Base-by-base conservation (phyloP, 2,797 vertebrate genomes). In the Lithobates sylvaticus region DNA sequence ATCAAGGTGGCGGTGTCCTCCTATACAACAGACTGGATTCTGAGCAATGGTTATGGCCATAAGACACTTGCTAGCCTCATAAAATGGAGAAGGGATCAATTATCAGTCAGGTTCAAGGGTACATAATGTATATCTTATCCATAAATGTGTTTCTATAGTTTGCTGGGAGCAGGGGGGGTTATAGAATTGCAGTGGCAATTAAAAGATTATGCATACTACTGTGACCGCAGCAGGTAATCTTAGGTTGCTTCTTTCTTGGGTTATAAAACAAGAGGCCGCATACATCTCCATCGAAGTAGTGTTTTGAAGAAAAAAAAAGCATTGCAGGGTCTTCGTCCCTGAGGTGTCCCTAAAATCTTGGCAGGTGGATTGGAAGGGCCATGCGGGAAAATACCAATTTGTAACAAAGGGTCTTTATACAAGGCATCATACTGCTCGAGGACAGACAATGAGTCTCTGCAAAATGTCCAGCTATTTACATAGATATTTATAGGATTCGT, bases 251-350 rank as follows among this genome's bases (percentile, higher is more conserved):
- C 84, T 75, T 79, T 71, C 90, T 36, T 89, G 93, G 91, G 90
- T 91, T 89, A 90, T 71, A 91, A 91, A 91, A 81, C 34, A 61
- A 27, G 5, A 72, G 10, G 67, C 21, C 47, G 39, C 85, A 91
- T 90, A 88, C 34, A 54, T 27, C 75, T 47, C 23, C 42, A 9
- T 68, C 90, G 88, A 93, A 91, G 92, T 95, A 95, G 95, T 95
- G 94, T 95, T 94, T 94, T 85, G 89, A 92, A 91, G n/a, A 89
- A 54, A 91, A 89, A 54, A 54, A 54, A 54, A 54, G 86, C 76
- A 90, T 74, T 88, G 88, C 90, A 93, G 83, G 89, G 89, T 88
- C 86, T 83, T 77, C 65, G 84, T 89, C 91, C 91, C 89, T 90
- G 91, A 90, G 81, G 75, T 83, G 76, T 78, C 88, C 89, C 88